Evolutionary conservation across 2,113 vertebrate genomes (phyloP).

Genomic region (Falco punctatus): DNA sequence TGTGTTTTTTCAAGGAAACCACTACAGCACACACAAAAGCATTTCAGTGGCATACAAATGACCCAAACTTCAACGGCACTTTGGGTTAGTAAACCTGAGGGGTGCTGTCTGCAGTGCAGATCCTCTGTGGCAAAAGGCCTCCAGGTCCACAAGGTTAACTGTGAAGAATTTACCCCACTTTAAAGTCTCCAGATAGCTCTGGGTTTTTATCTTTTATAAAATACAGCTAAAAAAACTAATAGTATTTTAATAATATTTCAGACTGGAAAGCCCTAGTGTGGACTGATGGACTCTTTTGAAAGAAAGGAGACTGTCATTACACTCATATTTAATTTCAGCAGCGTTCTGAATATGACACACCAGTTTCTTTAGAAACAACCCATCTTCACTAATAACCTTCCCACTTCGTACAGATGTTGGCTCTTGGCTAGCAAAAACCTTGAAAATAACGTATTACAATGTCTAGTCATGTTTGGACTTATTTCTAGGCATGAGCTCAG

Average conservation of each 20-base stretch:
- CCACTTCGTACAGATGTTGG: background rate
- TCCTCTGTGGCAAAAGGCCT: background rate
- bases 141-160: background rate
- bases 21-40: background rate
- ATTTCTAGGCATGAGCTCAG: constrained; percentile 29
- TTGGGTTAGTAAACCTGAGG: background rate
- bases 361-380: background rate
- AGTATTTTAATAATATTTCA: background rate
- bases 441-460: background rate
- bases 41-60: constrained; percentile 19
- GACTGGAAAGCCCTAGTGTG: background rate
- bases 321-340: background rate
- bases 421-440: background rate
- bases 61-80: background rate
- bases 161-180: background rate
- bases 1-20: background rate
- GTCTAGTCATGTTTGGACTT: constrained; percentile 43
- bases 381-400: background rate
- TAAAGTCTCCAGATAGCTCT: background rate
- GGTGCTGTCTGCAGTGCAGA: background rate
- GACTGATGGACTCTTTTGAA: background rate
- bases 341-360: background rate
- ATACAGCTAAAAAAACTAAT: background rate
- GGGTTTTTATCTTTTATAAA: background rate
- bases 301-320: background rate